Evolutionary conservation across 2,797 vertebrate genomes (phyloP).

Genomic region (Ctenopoma multispine): DNA sequence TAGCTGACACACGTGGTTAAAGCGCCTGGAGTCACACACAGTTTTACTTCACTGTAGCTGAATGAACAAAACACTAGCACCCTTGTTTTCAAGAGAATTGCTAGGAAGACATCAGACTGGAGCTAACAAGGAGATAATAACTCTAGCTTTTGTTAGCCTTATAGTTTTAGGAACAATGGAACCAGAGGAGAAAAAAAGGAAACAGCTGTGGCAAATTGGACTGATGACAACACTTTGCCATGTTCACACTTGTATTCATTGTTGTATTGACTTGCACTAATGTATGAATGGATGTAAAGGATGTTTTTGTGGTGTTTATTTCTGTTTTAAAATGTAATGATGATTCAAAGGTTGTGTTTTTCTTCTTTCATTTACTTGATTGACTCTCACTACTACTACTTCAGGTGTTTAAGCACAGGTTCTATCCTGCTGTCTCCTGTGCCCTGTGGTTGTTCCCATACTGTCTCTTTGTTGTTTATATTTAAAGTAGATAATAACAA

Average conservation of each 20-base stretch:
- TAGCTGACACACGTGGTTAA: conserved; percentile 63
- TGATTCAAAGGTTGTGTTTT: no score
- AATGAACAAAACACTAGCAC: conserved; percentile 31
- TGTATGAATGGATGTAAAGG: no score
- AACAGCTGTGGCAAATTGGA: neutral
- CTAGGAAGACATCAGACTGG: neutral
- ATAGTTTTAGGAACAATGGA: neutral
- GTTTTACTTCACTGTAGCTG: conserved; percentile 34
- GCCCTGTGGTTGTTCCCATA: neutral
- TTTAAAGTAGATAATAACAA: neutral
- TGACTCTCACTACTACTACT: neutral
- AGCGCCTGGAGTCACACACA: conserved; percentile 44
- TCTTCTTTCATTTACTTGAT: no score
- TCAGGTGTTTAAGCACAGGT: neutral
- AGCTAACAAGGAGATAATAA: neutral
- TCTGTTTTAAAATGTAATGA: neutral
- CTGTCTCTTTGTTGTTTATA: neutral
- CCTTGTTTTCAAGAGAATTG: conserved; percentile 26
- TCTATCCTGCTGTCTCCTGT: neutral
- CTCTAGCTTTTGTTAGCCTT: neutral
- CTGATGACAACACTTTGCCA: neutral
- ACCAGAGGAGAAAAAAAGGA: neutral
- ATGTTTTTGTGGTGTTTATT: neutral
- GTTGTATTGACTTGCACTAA: neutral
- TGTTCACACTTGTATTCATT: neutral